Evolutionary conservation across 2,113 vertebrate species (phyloP).

Genomic region (Gavia stellata): DNA sequence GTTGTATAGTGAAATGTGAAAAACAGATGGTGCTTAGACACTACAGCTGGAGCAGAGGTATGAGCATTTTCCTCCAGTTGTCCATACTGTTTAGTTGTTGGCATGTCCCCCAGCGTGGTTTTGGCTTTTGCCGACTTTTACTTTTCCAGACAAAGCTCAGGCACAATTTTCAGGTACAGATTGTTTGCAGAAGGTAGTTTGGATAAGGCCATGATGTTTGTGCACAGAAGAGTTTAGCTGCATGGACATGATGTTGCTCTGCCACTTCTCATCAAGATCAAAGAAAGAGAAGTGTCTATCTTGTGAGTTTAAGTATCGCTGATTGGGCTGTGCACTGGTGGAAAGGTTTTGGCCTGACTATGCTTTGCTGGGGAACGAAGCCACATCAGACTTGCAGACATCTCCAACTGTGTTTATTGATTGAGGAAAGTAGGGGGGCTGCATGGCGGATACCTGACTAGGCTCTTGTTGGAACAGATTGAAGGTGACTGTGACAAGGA

Average conservation of each 20-base stretch:
- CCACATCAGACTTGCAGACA: background rate
- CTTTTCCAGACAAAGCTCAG: background rate
- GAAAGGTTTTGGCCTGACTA: background rate
- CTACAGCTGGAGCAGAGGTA: background rate
- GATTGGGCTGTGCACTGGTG: background rate
- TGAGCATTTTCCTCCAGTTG: background rate
- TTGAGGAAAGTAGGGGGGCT: background rate
- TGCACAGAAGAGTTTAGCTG: background rate
- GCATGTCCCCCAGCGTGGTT: accelerated
- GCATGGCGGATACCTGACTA: background rate
- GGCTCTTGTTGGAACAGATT: background rate
- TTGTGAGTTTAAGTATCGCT: background rate
- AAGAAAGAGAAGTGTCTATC: background rate
- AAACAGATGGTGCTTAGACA: background rate
- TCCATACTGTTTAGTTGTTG: background rate
- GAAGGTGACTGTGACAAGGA: background rate
- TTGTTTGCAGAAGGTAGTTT: background rate
- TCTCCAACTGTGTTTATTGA: background rate
- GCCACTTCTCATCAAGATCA: background rate
- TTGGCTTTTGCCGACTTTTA: background rate
- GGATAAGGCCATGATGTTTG: background rate
- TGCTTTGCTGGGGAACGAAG: background rate
- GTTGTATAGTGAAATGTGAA: background rate
- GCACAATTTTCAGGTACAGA: background rate
- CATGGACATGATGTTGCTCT: background rate